Conservation (phyloP, 2,888 invertebrate genomes). For the Tenthredo scrophulariae region DNA sequence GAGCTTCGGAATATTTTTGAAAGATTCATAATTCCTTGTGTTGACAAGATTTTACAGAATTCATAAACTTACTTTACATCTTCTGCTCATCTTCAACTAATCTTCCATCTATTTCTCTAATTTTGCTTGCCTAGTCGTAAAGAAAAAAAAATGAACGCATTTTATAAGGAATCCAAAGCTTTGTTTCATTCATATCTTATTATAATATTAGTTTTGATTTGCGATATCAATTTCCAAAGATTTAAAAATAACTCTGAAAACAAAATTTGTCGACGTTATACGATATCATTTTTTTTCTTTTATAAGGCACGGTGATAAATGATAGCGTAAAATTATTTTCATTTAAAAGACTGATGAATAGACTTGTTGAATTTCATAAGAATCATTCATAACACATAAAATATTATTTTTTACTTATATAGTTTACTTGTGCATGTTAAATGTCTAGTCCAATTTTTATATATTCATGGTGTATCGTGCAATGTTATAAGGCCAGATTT, state of each 20-base stretch:
- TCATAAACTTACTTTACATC: neutral
- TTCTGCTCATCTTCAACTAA: neutral
- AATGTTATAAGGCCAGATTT: slow-evolving; percentile 74
- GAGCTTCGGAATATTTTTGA: neutral
- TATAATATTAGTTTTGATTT: neutral
- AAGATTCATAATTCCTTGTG: slow-evolving; percentile 4
- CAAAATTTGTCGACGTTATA: neutral
- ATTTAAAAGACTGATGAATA: slow-evolving; percentile 20
- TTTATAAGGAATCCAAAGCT: neutral
- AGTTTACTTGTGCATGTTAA: slow-evolving; percentile 21
- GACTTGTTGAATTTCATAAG: neutral
- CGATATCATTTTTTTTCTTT: neutral
- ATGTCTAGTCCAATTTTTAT: slow-evolving; percentile 59
- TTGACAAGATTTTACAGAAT: neutral
- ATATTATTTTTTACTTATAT: slow-evolving; percentile 4
- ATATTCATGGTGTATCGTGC: slow-evolving; percentile 57
- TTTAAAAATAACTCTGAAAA: neutral
- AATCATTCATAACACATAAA: neutral
- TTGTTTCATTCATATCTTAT: neutral
- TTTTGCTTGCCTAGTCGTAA: neutral
- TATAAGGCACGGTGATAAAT: neutral
- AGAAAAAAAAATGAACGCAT: neutral
- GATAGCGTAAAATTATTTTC: neutral
- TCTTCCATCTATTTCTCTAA: neutral
- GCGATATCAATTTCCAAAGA: slow-evolving; percentile 7